Evolutionary conservation across 2,797 vertebrate species (phyloP), one percentile per base, ranked within the genome.

Genomic region (Rhynchotus rufescens): DNA sequence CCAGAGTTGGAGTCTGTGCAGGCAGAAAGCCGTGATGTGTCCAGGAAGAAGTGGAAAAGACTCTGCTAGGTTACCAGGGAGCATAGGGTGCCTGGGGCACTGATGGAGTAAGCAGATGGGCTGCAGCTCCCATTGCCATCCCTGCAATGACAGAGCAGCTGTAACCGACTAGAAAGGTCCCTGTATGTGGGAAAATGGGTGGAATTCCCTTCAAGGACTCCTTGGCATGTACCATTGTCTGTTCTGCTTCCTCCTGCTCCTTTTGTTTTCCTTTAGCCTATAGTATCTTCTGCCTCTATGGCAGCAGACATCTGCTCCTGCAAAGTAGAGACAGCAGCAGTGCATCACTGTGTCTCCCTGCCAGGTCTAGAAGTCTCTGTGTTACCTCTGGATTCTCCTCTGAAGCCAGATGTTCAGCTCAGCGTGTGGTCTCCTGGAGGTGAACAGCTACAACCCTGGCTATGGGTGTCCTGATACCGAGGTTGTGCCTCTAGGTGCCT

Each of bases 401-500:
- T 17, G 26, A 19, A 28, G 51, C 51, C 15, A 16, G 60, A 34
- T 45, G 54, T 49, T 84, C 47, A 59, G n/a, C 28, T 79, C 59
- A 51, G 52, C 21, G 44, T 3, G 0, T 19, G 19, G 62, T 16
- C 17, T 82, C n/a, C 49, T 15, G 20, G 6, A 57, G n/a, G 25
- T 15, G 36, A 30, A 21, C 12, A 61, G 9, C 16, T 90, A 36
- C 47, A 45, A 2, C 40, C 32, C 21, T 9, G 10, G n/a, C 76
- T 20, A 14, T 1, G 3, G 25, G 19, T 42, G 17, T 57, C 34
- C 66, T 76, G 34, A n/a, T 79, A 32, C 11, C 23, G 38, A 77
- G 21, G 1, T 16, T 73, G 45, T 21, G 30, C 36, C 0, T 2
- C 0, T 2, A 84, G 20, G 4, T 52, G 26, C 65, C 22, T 15